Evolutionary conservation across 2,113 vertebrate genomes (phyloP).

Genomic region (Steatornis caripensis): DNA sequence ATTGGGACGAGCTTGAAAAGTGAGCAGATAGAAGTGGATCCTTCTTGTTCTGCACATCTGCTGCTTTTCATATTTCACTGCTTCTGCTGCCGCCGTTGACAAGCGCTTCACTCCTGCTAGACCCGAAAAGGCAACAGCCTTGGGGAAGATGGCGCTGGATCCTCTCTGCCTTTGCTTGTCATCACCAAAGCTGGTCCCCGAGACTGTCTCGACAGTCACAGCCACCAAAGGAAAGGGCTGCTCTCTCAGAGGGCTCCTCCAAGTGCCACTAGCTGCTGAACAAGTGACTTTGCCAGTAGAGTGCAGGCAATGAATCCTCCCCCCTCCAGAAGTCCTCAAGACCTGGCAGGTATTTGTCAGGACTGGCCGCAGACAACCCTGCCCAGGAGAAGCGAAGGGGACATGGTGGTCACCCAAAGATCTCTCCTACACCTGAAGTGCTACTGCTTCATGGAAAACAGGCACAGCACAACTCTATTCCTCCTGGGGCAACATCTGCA

Average conservation of each 20-base stretch:
- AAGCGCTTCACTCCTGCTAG: not conserved
- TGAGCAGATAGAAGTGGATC: not conserved
- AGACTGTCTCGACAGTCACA: not conserved
- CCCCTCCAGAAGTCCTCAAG: not conserved
- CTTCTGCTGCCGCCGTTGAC: not conserved
- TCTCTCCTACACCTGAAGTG: not conserved
- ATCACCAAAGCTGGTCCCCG: not conserved
- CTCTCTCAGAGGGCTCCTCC: not conserved
- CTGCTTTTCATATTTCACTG: not conserved
- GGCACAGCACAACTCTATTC: not conserved
- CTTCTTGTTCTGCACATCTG: conserved; percentile 3
- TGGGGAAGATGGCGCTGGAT: not conserved
- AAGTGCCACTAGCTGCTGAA: not conserved
- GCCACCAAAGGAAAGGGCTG: not conserved
- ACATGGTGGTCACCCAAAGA: not conserved
- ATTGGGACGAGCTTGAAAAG: not conserved
- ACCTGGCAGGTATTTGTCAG: not conserved
- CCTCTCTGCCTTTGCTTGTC: not conserved
- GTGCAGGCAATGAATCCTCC: not conserved
- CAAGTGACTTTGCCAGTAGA: not conserved
- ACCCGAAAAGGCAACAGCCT: not conserved
- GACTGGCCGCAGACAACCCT: not conserved
- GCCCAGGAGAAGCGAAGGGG: not conserved
- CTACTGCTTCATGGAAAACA: not conserved
- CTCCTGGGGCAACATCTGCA: not conserved